Percentiles rank a stretch among this genome's conserved stretches.
These are phyloP conservation scores for Loris lydekkerianus DNA, from an alignment of 2,797 vertebrate genomes.

Conservation along the genomic window DNA sequence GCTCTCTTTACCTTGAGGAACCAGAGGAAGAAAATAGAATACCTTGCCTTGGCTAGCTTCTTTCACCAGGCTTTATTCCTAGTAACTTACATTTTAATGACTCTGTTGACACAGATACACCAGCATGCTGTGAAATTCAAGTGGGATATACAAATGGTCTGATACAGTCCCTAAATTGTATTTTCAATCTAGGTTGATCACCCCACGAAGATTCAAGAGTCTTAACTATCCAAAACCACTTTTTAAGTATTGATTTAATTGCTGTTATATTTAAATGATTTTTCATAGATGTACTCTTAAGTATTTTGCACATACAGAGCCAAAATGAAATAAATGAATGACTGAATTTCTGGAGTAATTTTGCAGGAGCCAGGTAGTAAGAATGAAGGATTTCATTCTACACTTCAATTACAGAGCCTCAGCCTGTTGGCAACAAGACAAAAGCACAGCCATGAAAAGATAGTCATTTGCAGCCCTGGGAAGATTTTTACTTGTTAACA, in stretches of 20 bases:
- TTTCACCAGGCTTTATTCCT: neutral
- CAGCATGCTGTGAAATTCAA: slow-evolving; percentile 21
- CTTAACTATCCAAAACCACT: neutral
- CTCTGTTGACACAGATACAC: neutral
- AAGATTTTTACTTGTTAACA: neutral
- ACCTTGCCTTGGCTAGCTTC: neutral
- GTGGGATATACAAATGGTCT: neutral
- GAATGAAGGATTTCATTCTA: neutral
- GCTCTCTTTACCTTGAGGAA: neutral
- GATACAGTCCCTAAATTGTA: neutral
- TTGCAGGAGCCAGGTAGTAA: neutral
- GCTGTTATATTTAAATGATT: neutral
- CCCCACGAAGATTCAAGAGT: slow-evolving; percentile 34
- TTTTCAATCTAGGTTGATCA: slow-evolving; percentile 4
- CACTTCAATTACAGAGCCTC: neutral
- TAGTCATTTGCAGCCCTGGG: neutral
- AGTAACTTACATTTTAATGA: slow-evolving; percentile 16
- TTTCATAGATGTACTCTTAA: neutral
- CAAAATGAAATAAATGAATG: neutral
- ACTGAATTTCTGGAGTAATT: slow-evolving; percentile 37
- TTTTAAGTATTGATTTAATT: slow-evolving; percentile 31
- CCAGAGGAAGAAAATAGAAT: neutral
- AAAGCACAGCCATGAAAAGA: neutral
- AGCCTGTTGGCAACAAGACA: neutral
- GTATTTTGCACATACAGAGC: neutral